Conservation (phyloP, 2,888 invertebrate genomes). For the Phaedon cochleariae region DNA sequence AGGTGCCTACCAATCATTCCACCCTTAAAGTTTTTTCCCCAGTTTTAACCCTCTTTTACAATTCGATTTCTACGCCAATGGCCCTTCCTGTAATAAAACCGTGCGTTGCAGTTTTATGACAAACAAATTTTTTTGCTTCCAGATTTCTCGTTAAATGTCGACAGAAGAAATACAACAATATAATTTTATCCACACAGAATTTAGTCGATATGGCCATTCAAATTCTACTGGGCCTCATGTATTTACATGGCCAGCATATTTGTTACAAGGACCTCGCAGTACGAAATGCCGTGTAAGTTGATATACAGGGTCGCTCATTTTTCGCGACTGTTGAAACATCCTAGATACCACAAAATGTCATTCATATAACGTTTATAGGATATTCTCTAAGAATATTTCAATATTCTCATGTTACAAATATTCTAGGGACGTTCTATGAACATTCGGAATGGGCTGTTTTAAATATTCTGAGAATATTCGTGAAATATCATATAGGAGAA, state of each 20-base stretch:
- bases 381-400: no score
- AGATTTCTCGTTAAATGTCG: conserved; percentile 61
- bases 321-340: no score
- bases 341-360: no score
- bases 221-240: conserved; percentile 84
- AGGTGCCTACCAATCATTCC: no score
- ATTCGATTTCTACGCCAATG: conserved; percentile 14
- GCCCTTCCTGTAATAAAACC: conserved; percentile 1
- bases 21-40: no score
- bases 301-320: background rate
- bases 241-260: conserved; percentile 86
- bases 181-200: conserved; percentile 67
- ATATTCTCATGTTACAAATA: no score
- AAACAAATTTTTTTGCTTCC: conserved; percentile 27
- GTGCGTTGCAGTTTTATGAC: conserved; percentile 12
- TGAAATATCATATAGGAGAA: no score
- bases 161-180: conserved; percentile 57
- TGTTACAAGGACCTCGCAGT: conserved; percentile 91
- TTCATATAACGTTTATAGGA: no score
- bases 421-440: no score
- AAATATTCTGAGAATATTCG: no score
- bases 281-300: conserved; percentile 88
- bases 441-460: no score
- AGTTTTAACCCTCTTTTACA: background rate
- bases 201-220: conserved; percentile 76